These are phyloP conservation scores for Hippolais icterina DNA, from an alignment of 2,113 vertebrate genomes.

Conservation along the genomic window DNA sequence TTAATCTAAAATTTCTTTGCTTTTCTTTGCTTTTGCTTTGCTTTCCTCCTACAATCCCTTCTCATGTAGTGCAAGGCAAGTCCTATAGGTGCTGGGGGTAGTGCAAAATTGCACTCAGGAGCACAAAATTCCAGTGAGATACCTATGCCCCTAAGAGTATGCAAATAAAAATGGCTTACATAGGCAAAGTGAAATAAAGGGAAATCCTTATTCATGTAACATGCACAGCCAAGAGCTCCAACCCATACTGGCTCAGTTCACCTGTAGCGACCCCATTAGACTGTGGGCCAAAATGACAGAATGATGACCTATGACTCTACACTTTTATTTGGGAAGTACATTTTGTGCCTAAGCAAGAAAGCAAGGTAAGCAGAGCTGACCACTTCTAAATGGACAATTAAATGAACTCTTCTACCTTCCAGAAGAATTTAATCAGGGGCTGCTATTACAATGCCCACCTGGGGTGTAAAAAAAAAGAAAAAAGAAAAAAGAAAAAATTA, in stretches of 20 bases:
- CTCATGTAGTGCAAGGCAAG: not conserved
- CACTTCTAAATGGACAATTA: not conserved
- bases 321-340: not conserved
- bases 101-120: not conserved
- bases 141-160: not conserved
- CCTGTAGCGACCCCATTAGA: not conserved
- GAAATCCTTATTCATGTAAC: not conserved
- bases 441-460: not conserved
- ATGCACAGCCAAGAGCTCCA: not conserved
- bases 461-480: not conserved
- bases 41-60: not conserved
- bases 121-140: not conserved
- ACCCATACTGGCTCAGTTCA: not conserved
- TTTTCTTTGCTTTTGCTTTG: too few species aligned
- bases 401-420: not conserved
- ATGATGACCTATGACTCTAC: not conserved
- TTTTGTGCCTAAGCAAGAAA: not conserved
- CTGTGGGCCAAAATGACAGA: not conserved
- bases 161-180: not conserved
- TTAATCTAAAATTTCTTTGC: not conserved
- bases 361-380: not conserved
- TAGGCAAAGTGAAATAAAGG: not conserved
- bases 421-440: not conserved
- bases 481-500: not conserved
- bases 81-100: not conserved